Base-by-base conservation (phyloP, 2,888 invertebrate genomes). In the Cryptocephalus moraei region DNA sequence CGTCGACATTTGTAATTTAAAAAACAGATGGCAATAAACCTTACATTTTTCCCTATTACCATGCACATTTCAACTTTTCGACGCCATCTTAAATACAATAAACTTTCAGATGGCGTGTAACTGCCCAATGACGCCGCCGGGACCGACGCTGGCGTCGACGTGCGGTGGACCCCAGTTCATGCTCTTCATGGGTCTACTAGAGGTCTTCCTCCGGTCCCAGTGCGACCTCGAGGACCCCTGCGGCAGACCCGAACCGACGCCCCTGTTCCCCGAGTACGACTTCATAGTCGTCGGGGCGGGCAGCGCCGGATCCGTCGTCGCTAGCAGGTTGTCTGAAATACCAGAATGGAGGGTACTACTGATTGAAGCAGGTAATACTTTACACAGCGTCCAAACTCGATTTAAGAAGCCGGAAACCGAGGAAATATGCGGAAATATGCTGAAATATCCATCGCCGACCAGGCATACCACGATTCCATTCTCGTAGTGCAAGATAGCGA, bases 201-300 rank as follows among this genome's bases (percentile, higher is more conserved):
- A 90, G 65, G 90, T 90, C 8, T 90, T 91, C 69, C 75, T 90
- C 47, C 74, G 89, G 45, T 88, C 88, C 53, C 90, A 91, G 65
- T 91, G 90, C 63, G 90, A 91, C 67, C 73, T 91, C 55, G 90
- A 90, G 62, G 90, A 91, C 69, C 90, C 90, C 1, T 90, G 90
- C 62, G 85, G 86, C 10, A 75, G 89, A 45, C 82, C 86, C 0
- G 71, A 78, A 70, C 73, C 67, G 54, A 70, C 73, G 0, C 74
- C 76, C 45, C 72, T 78, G 64, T 73, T 78, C 58, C 75, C 76
- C 0, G 80, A 80, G 58, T 86, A 86, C 66, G 86, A 86, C 68
- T 86, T 86, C 70, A 81, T 86, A 50, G 80, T 86, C 38, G 79
- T 85, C 14, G 86, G 86, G 0, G 83, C 81, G 0, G 86, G 86